Conservation (phyloP, 2,888 invertebrate species). For the Cryptosula pallasiana region DNA sequence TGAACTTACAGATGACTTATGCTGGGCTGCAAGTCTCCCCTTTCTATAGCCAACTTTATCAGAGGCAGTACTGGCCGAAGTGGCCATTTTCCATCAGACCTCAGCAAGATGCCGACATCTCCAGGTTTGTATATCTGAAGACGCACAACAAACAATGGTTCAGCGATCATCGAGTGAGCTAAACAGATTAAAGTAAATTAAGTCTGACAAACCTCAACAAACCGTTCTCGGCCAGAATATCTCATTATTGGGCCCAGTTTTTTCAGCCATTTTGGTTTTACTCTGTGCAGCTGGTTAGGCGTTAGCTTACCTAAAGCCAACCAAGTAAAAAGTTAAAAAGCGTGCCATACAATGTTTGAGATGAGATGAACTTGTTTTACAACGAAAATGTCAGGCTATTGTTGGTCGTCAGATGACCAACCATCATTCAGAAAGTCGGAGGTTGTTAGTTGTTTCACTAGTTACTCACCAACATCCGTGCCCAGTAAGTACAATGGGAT, state of each 20-base stretch:
- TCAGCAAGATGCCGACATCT: neutral
- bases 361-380: too few relatives aligned
- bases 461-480: too few relatives aligned
- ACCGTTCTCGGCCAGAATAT: neutral
- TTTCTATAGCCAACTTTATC: neutral
- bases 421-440: too few relatives aligned
- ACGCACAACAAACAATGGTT: neutral
- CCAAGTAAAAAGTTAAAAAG: too few relatives aligned
- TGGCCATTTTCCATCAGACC: neutral
- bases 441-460: too few relatives aligned
- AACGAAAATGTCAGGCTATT: too few relatives aligned
- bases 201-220: neutral
- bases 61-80: conserved; percentile 15
- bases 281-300: neutral
- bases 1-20: conserved; percentile 11
- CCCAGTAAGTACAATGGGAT: too few relatives aligned
- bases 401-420: too few relatives aligned
- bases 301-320: neutral
- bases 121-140: conserved; percentile 1
- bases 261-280: neutral
- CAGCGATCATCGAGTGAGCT: neutral
- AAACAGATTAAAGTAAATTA: neutral
- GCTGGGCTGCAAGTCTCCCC: neutral
- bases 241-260: neutral
- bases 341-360: too few relatives aligned